These are phyloP conservation scores for Ciconia nigra DNA, from an alignment of 2,797 vertebrate genomes.

Conservation along the genomic window DNA sequence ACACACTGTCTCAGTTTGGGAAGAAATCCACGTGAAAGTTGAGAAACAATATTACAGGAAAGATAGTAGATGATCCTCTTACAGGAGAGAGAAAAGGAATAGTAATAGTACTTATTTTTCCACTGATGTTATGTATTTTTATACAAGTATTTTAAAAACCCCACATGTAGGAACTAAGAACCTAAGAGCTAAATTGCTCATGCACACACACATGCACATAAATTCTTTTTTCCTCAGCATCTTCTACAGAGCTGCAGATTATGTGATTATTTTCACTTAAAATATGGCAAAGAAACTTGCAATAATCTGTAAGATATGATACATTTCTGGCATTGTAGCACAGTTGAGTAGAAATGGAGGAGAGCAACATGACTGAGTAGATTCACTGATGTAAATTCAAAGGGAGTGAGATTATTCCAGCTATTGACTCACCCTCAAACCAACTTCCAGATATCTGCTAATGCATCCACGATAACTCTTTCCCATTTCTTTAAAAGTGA, in stretches of 20 bases:
- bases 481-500: not conserved
- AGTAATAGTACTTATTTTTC: not conserved
- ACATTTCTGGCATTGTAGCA: not conserved
- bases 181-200: not conserved
- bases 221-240: not conserved
- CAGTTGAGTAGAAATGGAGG: not conserved
- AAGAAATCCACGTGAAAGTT: not conserved
- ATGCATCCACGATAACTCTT: not conserved
- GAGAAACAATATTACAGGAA: not conserved
- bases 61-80: not conserved
- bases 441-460: not conserved
- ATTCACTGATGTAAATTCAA: not conserved
- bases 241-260: not conserved
- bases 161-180: not conserved
- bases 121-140: not conserved
- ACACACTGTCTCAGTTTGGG: not conserved
- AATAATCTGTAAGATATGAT: not conserved
- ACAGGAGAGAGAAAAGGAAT: not conserved
- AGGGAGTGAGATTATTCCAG: not conserved
- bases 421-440: not conserved
- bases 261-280: not conserved
- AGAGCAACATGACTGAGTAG: not conserved
- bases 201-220: not conserved
- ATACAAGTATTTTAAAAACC: not conserved
- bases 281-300: not conserved